These are phyloP conservation scores for Autographa gamma DNA, from an alignment of 2,888 invertebrate species.

Conservation along the genomic window DNA sequence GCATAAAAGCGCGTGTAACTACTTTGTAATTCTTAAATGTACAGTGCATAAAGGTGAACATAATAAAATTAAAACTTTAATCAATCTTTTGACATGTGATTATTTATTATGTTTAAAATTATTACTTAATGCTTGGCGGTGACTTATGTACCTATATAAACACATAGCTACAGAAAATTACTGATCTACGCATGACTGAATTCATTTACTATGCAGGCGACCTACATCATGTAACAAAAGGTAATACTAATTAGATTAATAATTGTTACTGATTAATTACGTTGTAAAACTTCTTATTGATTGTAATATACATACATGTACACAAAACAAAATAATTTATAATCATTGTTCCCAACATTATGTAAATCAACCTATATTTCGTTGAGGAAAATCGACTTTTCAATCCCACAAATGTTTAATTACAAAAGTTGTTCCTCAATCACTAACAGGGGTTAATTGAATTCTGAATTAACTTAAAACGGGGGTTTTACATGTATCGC, in stretches of 20 bases:
- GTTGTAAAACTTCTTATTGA: neutral
- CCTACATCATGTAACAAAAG: slow-evolving; percentile 2
- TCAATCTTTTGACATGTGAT: too few relatives aligned
- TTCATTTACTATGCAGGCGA: neutral
- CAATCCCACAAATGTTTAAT: neutral
- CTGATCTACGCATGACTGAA: neutral
- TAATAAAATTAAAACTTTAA: too few relatives aligned
- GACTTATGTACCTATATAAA: neutral
- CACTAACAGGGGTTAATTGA: slow-evolving; percentile 8
- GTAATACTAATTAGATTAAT: neutral
- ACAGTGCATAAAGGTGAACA: too few relatives aligned
- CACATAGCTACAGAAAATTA: neutral
- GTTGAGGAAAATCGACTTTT: neutral
- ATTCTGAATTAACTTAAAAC: neutral
- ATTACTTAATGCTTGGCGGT: neutral
- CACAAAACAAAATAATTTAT: too few relatives aligned
- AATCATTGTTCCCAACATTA: neutral
- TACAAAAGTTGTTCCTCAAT: neutral
- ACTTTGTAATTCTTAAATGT: too few relatives aligned
- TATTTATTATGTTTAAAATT: too few relatives aligned
- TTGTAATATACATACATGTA: neutral
- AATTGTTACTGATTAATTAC: neutral
- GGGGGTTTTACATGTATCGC: neutral
- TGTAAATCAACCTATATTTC: neutral
- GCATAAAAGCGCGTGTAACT: too few relatives aligned